Evolutionary conservation across 1,140 invertebrate genomes (phyloP).

Genomic region (Hylaeus volcanicus): DNA sequence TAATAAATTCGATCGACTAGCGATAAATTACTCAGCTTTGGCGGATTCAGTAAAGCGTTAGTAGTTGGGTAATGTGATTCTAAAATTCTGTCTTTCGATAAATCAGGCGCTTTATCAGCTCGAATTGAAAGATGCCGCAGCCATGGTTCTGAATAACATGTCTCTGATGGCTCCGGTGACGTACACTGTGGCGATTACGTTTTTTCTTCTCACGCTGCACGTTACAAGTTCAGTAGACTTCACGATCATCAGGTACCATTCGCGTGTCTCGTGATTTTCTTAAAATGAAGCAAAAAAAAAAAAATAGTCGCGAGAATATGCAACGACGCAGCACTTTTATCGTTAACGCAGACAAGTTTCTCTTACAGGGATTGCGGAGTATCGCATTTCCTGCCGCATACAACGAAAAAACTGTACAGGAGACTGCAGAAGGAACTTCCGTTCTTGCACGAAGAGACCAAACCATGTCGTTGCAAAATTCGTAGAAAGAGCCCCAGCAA

Average conservation of each 20-base stretch:
- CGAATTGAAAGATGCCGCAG: conserved; percentile 45
- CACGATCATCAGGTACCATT: conserved; percentile 35
- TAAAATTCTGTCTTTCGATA: not conserved
- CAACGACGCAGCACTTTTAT: no score
- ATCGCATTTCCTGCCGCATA: conserved; percentile 37
- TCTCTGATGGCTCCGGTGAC: conserved; percentile 49
- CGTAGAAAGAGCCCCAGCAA: conserved; percentile 47
- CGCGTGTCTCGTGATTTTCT: not conserved
- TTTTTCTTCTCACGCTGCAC: conserved; percentile 61
- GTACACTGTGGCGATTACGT: conserved; percentile 50
- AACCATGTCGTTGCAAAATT: conserved; percentile 24
- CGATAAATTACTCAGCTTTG: no score
- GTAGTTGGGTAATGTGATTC: not conserved
- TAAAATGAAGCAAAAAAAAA: no score
- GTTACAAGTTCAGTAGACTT: conserved; percentile 64
- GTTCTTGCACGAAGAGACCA: conserved; percentile 6
- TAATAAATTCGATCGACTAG: no score
- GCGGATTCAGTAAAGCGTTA: no score
- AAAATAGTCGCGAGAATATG: no score
- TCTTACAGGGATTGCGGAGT: conserved; percentile 58
- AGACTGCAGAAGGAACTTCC: conserved; percentile 57
- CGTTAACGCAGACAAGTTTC: not conserved
- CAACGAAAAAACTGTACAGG: conserved; percentile 41
- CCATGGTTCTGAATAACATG: conserved; percentile 48
- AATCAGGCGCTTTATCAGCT: conserved; percentile 27